phyloP scores from a whole-genome alignment of 2,797 vertebrate genomes.

The Channallabes apus region DNA sequence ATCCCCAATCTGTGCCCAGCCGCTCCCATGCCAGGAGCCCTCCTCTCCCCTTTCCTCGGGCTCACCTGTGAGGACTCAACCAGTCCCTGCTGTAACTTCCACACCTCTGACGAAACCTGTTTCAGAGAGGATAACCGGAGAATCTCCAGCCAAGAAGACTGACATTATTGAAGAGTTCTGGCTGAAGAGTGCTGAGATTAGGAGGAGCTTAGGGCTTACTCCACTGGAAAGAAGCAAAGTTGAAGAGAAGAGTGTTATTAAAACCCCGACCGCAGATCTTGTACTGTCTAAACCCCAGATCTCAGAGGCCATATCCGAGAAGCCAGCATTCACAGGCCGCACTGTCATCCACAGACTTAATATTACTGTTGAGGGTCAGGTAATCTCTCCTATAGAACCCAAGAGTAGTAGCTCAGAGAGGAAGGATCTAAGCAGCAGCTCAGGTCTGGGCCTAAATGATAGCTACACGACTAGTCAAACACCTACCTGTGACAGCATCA shows the following conservation, averaged over 20 bases:
- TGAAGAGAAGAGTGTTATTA: conserved; percentile 69
- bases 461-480: conserved; percentile 84
- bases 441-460: conserved; percentile 86
- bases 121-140: conserved; percentile 58
- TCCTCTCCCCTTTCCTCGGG: conserved; percentile 75
- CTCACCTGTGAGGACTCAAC: conserved; percentile 88
- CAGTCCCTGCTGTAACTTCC: conserved; percentile 81
- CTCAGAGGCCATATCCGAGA: conserved; percentile 67
- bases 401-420: conserved; percentile 76
- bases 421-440: conserved; percentile 88
- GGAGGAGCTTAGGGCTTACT: conserved; percentile 88
- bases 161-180: conserved; percentile 96
- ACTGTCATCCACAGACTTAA: conserved; percentile 79
- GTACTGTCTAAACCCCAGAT: conserved; percentile 67
- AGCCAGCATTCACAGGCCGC: conserved; percentile 72
- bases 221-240: conserved; percentile 81
- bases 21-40: conserved; percentile 82
- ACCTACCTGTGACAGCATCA: conserved; percentile 83
- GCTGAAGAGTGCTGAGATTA: conserved; percentile 93
- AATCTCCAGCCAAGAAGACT: conserved; percentile 75
- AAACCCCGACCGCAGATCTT: conserved; percentile 59
- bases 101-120: conserved; percentile 77
- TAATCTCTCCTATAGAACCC: conserved; percentile 76
- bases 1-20: conserved; percentile 89
- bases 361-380: conserved; percentile 81